A percentile compares a stretch with the other conserved stretches of the same genome.
Evolutionary conservation across 2,888 invertebrate species (phyloP).

Genomic region (Fabriciana adippe): DNA sequence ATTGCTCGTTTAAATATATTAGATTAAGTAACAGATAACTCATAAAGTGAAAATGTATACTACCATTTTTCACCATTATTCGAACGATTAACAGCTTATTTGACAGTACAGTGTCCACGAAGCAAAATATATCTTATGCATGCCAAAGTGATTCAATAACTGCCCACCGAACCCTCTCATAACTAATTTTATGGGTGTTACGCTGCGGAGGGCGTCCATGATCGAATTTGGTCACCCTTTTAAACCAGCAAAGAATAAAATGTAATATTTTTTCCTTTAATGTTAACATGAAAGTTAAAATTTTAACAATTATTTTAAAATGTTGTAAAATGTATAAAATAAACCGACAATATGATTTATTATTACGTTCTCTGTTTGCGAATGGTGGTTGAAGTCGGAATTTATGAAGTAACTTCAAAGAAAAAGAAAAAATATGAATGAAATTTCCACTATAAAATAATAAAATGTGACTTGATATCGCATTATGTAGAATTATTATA

Average conservation of each 20-base stretch:
- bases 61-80: no score
- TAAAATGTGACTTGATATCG: no score
- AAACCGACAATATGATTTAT: neutral
- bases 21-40: no score
- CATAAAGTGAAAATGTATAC: no score
- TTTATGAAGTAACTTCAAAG: no score
- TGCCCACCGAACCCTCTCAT: conserved; percentile 56
- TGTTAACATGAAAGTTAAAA: neutral
- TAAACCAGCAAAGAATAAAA: conserved; percentile 38
- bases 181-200: conserved; percentile 68
- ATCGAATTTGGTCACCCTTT: conserved; percentile 55
- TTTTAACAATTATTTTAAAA: neutral
- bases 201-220: conserved; percentile 48
- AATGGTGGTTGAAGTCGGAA: no score
- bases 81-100: neutral
- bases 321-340: neutral
- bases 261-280: neutral
- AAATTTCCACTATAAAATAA: no score
- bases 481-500: no score
- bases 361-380: no score
- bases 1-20: no score
- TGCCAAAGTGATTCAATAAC: conserved; percentile 70
- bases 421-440: no score
- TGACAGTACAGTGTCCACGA: conserved; percentile 14
- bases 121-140: conserved; percentile 70